Base-by-base conservation (phyloP, 1,140 invertebrate genomes). In the Zelostemma sp. region DNA sequence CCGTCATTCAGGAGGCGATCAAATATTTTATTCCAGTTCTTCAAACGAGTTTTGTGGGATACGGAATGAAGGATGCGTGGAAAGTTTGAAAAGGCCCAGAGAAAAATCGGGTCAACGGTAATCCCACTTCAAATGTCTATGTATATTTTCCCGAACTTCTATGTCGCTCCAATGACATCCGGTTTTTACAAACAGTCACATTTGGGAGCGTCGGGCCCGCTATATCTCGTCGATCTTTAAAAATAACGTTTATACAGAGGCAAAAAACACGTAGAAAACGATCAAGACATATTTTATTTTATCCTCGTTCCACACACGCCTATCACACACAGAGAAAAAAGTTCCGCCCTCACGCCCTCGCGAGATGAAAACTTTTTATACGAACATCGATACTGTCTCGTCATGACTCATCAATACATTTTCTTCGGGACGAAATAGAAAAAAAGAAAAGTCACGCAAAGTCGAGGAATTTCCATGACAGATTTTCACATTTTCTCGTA, bases 191-290 rank as follows among this genome's bases (percentile, higher is more conserved):
- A 66, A 75, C 72, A 75, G 71, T 76, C 70, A 65, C 70, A 73
- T 63, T 57, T 74, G 72, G 75, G 70, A 77, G 72, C 67, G 53
- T 65, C 72, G 70, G 62, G 48, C 47, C 62, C 68, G 47, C 53
- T 61, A 58, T 62, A 65, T 63, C 60, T 56, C 64, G 68, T 73
- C 74, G 71, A 74, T 74, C 72, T 81, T 81, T 74, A 77, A 80
- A 81, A 81, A 77, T 79, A 79, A 81, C 70, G 74, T 73, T 68
- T 77, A 81, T 78, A 68, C 75, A 67, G 71, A 72, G 66, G 73
- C 72, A 58, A 72, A 65, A 78, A 79, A 28, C 64, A 65, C 75
- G 70, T 78, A 77, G 67, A 80, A 77, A 78, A 77, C 62, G 72
- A 72, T 71, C 75, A 78, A 74, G 73, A 65, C 62, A 66, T 61